These are phyloP conservation scores for Menidia beryllina DNA, from an alignment of 2,113 vertebrate genomes.

Conservation along the genomic window DNA sequence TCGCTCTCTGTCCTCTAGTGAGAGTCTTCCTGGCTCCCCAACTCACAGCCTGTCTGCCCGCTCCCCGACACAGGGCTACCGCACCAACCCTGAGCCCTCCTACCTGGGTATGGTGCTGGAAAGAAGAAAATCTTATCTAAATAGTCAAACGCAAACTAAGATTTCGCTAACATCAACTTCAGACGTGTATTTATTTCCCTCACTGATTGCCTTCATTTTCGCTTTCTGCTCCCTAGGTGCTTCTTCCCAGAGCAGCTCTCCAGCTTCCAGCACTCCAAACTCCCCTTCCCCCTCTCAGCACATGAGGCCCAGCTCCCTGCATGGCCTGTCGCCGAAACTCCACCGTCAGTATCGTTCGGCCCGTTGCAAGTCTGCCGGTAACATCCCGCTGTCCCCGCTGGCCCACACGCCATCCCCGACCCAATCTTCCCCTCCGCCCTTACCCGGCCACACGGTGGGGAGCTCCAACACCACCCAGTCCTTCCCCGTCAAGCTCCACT, in stretches of 20 bases:
- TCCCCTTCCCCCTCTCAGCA: slow-evolving; percentile 91
- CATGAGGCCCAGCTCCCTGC: slow-evolving; percentile 92
- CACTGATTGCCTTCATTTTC: background rate
- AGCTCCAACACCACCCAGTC: slow-evolving; percentile 92
- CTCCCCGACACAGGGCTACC: slow-evolving; percentile 91
- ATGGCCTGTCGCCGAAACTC: slow-evolving; percentile 91
- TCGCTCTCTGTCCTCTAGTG: slow-evolving; percentile 92
- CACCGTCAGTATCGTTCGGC: slow-evolving; percentile 94
- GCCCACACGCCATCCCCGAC: slow-evolving; percentile 93
- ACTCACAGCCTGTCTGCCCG: slow-evolving; percentile 90
- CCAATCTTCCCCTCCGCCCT: slow-evolving; percentile 87
- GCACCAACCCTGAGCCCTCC: slow-evolving; percentile 88
- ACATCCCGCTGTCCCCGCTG: slow-evolving; percentile 91
- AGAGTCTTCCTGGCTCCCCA: slow-evolving; percentile 92
- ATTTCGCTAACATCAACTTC: background rate
- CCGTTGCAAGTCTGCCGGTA: slow-evolving; percentile 92
- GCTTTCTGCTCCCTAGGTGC: slow-evolving; percentile 77
- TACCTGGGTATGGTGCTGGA: slow-evolving; percentile 79
- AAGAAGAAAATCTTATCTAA: background rate
- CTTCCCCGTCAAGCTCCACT: slow-evolving; percentile 90
- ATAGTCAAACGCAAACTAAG: background rate
- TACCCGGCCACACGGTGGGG: slow-evolving; percentile 88
- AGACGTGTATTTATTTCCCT: background rate
- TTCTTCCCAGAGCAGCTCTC: slow-evolving; percentile 92
- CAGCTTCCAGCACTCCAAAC: slow-evolving; percentile 92